Evolutionary conservation across 2,113 vertebrate genomes (phyloP).

Genomic region (rabbit (Oryctolagus cuniculus)): mOryCun1.1 NC_091435.1:35834501-35835000

Average conservation of each 20-base stretch:
- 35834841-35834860: slow-evolving; percentile 72
- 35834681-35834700: neutral
- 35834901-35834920: neutral
- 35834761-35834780: slow-evolving; percentile 69
- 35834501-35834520: no score
- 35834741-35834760: slow-evolving; percentile 55
- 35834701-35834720: slow-evolving; percentile 46
- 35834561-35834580: neutral
- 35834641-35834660: slow-evolving; percentile 7
- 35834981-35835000: slow-evolving; percentile 51
- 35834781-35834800: slow-evolving; percentile 73
- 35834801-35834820: slow-evolving; percentile 60
- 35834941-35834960: neutral
- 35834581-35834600: slow-evolving; percentile 27
- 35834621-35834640: neutral
- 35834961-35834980: slow-evolving; percentile 59
- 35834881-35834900: slow-evolving; percentile 27
- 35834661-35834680: slow-evolving; percentile 3
- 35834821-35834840: slow-evolving; percentile 67
- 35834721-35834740: slow-evolving; percentile 69
- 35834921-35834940: neutral
- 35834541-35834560: slow-evolving; percentile 25
- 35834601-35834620: neutral
- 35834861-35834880: slow-evolving; percentile 71
- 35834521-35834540: neutral